Evolutionary conservation across 2,113 vertebrate genomes (phyloP), one percentile per base, ranked within the genome.

Genomic region (Hippocampus barbouri): DNA sequence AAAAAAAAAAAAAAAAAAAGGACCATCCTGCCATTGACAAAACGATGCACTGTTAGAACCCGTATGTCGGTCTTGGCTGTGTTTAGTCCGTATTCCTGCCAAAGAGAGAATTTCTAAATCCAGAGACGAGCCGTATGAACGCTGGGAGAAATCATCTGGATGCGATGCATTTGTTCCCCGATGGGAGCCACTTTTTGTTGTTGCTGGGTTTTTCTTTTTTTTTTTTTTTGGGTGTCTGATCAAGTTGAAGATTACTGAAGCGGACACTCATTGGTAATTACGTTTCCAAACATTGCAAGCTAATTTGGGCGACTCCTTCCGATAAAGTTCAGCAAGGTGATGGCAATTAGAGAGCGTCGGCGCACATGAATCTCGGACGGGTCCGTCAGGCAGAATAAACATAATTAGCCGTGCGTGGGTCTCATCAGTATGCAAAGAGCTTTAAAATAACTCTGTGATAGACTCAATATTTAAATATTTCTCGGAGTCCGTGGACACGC

Each of bases 271-370:
- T 67, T 68, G 25, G 27, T 54, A 25, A 68, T 56, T 68, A 54
- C 66, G n/a, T 38, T 40, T 15, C 27, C 66, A 68, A 68, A 68
- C 66, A 34, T 53, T 27, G 40, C 51, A 54, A 68, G n/a, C 49
- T 56, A 38, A 54, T 68, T 54, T 21, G 49, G 54, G 54, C 30
- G 23, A 51, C 21, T 18, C 66, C 21, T 14, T 38, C 34, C n/a
- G 27, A 38, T 8, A 53, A 54, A 34, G 49, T 68, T 49, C 49
- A 54, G 27, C 18, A 68, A 54, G 47, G 47, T 68, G 47, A 68
- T 53, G 47, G 16, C 66, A 68, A 54, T 68, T 38, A 54, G 54
- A 54, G 21, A 40, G 49, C 30, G 7, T 53, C 49, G 23, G 20
- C 23, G 51, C 49, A 16, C 49, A 40, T 20, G 43, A 54, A n/a